Conservation (phyloP, 2,888 invertebrate species). For the Thymelicus sylvestris region DNA sequence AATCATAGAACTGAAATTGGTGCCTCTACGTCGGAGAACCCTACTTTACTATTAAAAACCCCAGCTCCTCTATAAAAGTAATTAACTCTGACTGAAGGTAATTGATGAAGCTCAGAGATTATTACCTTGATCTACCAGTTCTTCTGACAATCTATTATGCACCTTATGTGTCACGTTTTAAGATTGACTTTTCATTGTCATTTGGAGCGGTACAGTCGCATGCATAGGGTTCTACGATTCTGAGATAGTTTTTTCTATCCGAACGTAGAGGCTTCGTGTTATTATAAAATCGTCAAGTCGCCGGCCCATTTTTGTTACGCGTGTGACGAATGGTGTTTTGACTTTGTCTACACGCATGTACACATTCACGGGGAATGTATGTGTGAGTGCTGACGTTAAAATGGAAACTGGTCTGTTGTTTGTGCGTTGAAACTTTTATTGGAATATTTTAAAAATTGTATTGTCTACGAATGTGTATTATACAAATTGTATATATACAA, state of each 20-base stretch:
- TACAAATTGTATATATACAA: no score
- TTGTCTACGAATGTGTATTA: no score
- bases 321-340: slow-evolving; percentile 75
- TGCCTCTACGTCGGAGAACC: slow-evolving; percentile 50
- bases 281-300: slow-evolving; percentile 82
- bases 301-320: slow-evolving; percentile 65
- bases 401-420: neutral
- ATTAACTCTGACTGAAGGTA: slow-evolving; percentile 82
- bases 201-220: slow-evolving; percentile 57
- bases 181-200: slow-evolving; percentile 19
- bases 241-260: slow-evolving; percentile 59
- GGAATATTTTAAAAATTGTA: neutral
- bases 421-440: neutral
- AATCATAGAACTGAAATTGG: slow-evolving; percentile 53
- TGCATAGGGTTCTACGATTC: slow-evolving; percentile 71
- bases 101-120: slow-evolving; percentile 83
- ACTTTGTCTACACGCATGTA: slow-evolving; percentile 47
- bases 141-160: slow-evolving; percentile 40
- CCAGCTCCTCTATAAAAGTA: slow-evolving; percentile 81
- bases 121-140: slow-evolving; percentile 63
- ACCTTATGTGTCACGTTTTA: neutral
- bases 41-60: slow-evolving; percentile 60
- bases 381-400: slow-evolving; percentile 35
- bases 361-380: slow-evolving; percentile 21
- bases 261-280: slow-evolving; percentile 61